A percentile compares a stretch with the other conserved stretches of the same genome.
Conservation (phyloP, 1,140 invertebrate species). For the Lasaia peninsularis region DNA sequence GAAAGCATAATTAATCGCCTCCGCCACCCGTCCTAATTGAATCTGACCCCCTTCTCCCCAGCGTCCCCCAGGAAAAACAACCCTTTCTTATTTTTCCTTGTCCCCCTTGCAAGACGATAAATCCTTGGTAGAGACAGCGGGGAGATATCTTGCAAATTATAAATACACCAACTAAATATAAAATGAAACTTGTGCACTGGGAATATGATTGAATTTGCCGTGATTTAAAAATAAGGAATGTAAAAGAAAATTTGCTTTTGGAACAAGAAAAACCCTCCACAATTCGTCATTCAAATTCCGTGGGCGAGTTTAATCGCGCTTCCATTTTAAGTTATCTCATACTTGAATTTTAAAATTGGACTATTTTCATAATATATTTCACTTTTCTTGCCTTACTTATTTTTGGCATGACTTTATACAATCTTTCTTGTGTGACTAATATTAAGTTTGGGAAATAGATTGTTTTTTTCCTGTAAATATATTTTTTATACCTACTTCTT, state of each 20-base stretch:
- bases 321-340: conserved; percentile 50
- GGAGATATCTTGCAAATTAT: conserved; percentile 58
- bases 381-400: too few species aligned
- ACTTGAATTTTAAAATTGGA: conserved; percentile 35
- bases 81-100: conserved; percentile 74
- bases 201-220: conserved; percentile 25
- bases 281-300: conserved; percentile 72
- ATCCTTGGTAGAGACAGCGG: conserved; percentile 68
- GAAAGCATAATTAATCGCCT: conserved; percentile 69
- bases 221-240: not conserved
- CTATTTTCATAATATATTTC: conserved; percentile 18
- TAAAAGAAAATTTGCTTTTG: conserved; percentile 36
- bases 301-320: conserved; percentile 56
- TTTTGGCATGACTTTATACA: too few species aligned
- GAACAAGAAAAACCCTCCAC: conserved; percentile 71
- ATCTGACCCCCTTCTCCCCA: conserved; percentile 50
- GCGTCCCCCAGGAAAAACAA: conserved; percentile 68
- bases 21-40: conserved; percentile 62
- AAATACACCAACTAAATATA: conserved; percentile 13
- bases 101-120: conserved; percentile 70
- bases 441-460: too few species aligned
- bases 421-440: too few species aligned
- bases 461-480: too few species aligned
- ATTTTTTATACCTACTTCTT: too few species aligned
- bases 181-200: conserved; percentile 13